These are phyloP conservation scores for Neotoxoptera formosana DNA, from an alignment of 1,140 invertebrate genomes.

Conservation along the genomic window DNA sequence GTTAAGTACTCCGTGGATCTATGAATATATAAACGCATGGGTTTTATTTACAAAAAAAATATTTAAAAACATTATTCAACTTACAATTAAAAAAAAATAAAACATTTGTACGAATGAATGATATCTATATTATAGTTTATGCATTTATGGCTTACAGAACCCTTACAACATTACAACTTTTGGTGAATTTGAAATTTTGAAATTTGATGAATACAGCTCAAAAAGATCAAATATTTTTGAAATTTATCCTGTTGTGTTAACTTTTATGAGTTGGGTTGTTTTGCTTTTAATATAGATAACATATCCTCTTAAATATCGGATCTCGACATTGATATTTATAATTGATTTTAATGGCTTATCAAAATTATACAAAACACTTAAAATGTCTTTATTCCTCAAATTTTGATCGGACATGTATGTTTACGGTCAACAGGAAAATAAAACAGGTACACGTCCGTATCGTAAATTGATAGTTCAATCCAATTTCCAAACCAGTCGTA, in stretches of 20 bases:
- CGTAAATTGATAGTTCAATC: neutral
- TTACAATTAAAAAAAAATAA: neutral
- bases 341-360: neutral
- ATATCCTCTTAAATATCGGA: neutral
- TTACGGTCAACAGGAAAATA: neutral
- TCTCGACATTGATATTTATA: neutral
- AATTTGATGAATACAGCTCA: no score
- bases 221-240: neutral
- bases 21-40: no score
- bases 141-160: neutral
- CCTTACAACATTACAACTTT: neutral
- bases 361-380: neutral
- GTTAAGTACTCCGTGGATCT: neutral
- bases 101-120: neutral
- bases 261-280: neutral
- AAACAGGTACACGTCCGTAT: neutral
- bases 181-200: no score
- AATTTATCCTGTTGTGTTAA: neutral
- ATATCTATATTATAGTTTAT: neutral
- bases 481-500: constrained; percentile 10
- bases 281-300: neutral
- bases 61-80: neutral
- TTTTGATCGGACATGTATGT: neutral
- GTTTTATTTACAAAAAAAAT: neutral
- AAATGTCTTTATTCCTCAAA: no score